These are phyloP conservation scores for Synergus itoensis DNA, from an alignment of 2,888 invertebrate genomes.

Conservation along the genomic window DNA sequence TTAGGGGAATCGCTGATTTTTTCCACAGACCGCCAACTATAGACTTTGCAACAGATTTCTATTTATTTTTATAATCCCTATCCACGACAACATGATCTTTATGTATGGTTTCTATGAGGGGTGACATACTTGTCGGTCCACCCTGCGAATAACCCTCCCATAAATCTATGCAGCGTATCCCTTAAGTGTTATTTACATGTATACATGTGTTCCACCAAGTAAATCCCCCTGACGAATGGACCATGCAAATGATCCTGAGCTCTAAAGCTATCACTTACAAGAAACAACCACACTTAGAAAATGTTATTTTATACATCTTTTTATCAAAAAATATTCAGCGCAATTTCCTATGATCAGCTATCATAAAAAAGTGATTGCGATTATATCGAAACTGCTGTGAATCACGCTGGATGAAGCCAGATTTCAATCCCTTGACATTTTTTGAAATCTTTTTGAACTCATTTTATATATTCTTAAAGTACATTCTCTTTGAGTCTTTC, in stretches of 20 bases:
- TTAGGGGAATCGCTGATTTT: not conserved
- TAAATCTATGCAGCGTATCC: slow-evolving; percentile 34
- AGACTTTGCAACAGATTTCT: slow-evolving; percentile 8
- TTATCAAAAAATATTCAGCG: not conserved
- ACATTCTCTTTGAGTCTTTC: too few relatives aligned
- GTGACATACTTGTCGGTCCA: slow-evolving; percentile 27
- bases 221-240: slow-evolving; percentile 17
- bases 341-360: too few relatives aligned
- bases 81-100: slow-evolving; percentile 46
- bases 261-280: not conserved
- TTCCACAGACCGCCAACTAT: not conserved
- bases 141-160: not conserved
- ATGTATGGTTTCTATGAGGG: slow-evolving; percentile 43
- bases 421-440: too few relatives aligned
- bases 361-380: too few relatives aligned
- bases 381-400: too few relatives aligned
- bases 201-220: slow-evolving; percentile 31
- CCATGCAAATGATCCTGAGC: slow-evolving; percentile 5
- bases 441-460: too few relatives aligned
- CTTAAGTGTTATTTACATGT: slow-evolving; percentile 38
- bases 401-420: too few relatives aligned
- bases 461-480: too few relatives aligned
- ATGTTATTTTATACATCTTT: not conserved
- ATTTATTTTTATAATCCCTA: slow-evolving; percentile 32
- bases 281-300: not conserved